A percentile compares a stretch with the other conserved stretches of the same genome.
phyloP scores from a whole-genome alignment of 2,888 invertebrate species.

The Eupithecia vulgata region DNA sequence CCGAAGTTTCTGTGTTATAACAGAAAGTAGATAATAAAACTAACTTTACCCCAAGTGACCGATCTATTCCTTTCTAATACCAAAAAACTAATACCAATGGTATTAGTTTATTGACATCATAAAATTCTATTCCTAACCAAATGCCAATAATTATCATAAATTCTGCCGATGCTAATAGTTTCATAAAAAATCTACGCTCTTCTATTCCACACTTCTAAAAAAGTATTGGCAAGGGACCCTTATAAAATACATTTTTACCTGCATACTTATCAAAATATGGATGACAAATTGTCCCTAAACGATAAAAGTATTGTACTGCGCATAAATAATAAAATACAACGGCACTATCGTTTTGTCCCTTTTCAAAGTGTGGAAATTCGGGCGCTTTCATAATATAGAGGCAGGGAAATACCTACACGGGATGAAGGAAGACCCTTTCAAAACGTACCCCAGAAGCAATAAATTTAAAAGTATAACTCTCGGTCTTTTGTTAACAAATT shows the following conservation, averaged over 20 bases:
- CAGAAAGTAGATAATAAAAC: not conserved
- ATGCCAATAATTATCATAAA: no score
- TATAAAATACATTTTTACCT: conserved; percentile 14
- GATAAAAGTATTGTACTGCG: conserved; percentile 31
- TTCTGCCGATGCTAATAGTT: not conserved
- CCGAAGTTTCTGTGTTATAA: not conserved
- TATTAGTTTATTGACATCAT: no score
- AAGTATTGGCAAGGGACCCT: conserved; percentile 1
- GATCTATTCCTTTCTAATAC: no score
- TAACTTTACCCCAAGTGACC: not conserved
- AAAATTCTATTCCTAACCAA: no score
- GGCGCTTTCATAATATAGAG: conserved; percentile 39
- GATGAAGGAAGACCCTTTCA: conserved; percentile 45
- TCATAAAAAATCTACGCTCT: not conserved
- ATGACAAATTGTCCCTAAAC: conserved; percentile 32
- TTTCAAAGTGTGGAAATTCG: conserved; percentile 41
- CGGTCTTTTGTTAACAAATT: conserved; percentile 67
- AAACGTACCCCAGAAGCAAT: conserved; percentile 53
- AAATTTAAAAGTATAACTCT: conserved; percentile 61
- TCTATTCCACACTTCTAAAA: not conserved
- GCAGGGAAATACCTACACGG: conserved; percentile 40
- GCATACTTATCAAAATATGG: conserved; percentile 27
- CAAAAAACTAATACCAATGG: no score
- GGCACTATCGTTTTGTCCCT: conserved; percentile 38
- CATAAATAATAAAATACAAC: conserved; percentile 37